phyloP scores from a whole-genome alignment of 2,113 vertebrate species.

The Nannospalax galili region DNA sequence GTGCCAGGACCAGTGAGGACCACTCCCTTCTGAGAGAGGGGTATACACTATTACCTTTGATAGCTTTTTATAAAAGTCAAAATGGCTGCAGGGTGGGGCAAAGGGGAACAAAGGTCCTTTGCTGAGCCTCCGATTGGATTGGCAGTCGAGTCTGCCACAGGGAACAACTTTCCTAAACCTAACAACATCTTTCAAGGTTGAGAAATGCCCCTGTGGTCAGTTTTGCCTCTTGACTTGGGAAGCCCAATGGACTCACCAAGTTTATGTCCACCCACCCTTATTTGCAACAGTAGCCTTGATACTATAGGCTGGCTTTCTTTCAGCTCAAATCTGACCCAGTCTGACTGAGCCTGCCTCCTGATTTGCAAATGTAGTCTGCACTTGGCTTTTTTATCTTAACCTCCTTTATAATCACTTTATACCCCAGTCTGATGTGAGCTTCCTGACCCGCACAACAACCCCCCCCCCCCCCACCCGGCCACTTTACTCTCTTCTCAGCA shows the following conservation, averaged over 20 bases:
- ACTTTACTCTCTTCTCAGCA: neutral
- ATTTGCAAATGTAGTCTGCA: neutral
- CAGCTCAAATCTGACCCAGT: neutral
- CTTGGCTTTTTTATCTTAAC: neutral
- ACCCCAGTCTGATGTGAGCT: rapidly evolving
- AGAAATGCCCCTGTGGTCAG: neutral
- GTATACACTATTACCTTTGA: neutral
- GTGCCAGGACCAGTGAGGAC: neutral
- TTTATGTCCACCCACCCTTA: neutral
- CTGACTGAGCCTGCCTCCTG: neutral
- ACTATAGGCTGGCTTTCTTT: neutral
- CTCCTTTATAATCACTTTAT: neutral
- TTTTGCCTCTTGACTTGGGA: neutral
- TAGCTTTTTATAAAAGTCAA: neutral
- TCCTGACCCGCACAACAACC: too few relatives aligned
- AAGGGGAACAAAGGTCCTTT: neutral
- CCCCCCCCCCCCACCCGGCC: too few relatives aligned
- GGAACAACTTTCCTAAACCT: neutral
- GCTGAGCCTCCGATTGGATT: too few relatives aligned
- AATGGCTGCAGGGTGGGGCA: too few relatives aligned
- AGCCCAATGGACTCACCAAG: neutral
- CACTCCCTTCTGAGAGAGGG: neutral
- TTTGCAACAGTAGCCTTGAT: neutral
- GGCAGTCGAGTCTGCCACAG: neutral
- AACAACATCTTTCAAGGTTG: too few relatives aligned